These are phyloP conservation scores for Brenthis ino DNA, from an alignment of 2,888 invertebrate genomes.

Conservation along the genomic window DNA sequence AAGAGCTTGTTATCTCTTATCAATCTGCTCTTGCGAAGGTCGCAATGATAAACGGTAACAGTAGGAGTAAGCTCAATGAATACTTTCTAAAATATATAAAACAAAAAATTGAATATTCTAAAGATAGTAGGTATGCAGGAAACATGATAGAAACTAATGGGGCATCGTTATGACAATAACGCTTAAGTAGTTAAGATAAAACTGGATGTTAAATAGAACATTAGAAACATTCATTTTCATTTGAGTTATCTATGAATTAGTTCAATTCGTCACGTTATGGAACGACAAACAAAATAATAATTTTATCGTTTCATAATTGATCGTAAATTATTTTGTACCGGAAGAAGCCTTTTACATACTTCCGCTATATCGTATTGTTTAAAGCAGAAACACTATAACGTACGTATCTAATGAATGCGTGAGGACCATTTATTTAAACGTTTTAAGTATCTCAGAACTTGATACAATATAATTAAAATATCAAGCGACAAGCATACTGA, in stretches of 20 bases:
- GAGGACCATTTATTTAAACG: background rate
- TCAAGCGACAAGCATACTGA: too few species aligned
- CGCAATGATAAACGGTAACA: constrained; percentile 63
- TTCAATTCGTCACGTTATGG: constrained; percentile 24
- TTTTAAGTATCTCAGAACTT: too few species aligned
- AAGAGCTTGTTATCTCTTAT: constrained; percentile 72
- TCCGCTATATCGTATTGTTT: constrained; percentile 34
- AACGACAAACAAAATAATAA: constrained; percentile 26
- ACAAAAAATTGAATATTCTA: background rate
- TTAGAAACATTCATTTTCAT: constrained; percentile 14
- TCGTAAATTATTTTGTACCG: constrained; percentile 38
- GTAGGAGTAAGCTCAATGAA: constrained; percentile 36
- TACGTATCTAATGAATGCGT: constrained; percentile 8
- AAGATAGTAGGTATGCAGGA: background rate
- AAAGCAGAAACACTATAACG: constrained; percentile 1
- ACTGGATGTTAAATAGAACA: constrained; percentile 5
- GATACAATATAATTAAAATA: too few species aligned
- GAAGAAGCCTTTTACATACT: constrained; percentile 39
- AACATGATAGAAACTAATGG: constrained; percentile 9
- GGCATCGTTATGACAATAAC: constrained; percentile 11
- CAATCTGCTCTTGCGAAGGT: constrained; percentile 79
- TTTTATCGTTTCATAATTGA: constrained; percentile 34
- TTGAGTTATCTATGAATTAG: constrained; percentile 17
- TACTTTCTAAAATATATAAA: constrained; percentile 26
- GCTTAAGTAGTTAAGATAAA: constrained; percentile 17